Percentiles rank a stretch among this genome's conserved stretches.
phyloP scores from a whole-genome alignment of 2,888 invertebrate genomes.

The Blomia tropicalis region DNA sequence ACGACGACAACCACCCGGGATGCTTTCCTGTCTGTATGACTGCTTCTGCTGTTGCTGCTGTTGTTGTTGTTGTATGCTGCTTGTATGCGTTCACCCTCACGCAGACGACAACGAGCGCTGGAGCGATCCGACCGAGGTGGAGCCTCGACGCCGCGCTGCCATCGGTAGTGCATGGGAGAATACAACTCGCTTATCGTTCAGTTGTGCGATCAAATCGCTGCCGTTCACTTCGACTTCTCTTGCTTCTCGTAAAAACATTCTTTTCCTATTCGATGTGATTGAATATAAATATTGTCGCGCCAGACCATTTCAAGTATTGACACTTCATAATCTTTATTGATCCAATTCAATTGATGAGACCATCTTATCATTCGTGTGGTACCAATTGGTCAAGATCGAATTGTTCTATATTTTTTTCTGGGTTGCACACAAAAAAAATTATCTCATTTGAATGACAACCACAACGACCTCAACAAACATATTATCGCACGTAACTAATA shows the following conservation, averaged over 20 bases:
- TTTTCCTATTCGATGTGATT: not conserved
- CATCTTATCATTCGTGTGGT: no score
- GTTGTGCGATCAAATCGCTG: constrained; percentile 18
- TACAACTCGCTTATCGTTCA: constrained; percentile 4
- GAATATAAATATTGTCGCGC: not conserved
- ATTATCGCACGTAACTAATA: no score
- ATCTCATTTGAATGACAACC: no score
- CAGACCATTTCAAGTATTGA: no score
- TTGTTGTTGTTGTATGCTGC: not conserved
- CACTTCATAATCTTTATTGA: no score
- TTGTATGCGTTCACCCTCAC: not conserved
- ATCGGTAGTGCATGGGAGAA: not conserved
- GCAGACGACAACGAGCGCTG: not conserved
- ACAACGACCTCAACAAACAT: no score
- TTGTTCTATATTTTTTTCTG: no score
- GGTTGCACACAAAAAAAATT: no score
- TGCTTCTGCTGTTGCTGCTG: not conserved
- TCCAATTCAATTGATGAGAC: no score
- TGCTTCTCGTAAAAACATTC: not conserved
- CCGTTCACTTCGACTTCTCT: not conserved
- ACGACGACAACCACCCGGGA: not conserved
- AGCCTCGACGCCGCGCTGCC: not conserved
- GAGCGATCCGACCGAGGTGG: not conserved
- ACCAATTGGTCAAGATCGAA: no score
- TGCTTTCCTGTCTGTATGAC: constrained; percentile 6